These are phyloP conservation scores for Sebastes flavidus DNA, from an alignment of 2,797 vertebrate species.

Conservation along the genomic window DNA sequence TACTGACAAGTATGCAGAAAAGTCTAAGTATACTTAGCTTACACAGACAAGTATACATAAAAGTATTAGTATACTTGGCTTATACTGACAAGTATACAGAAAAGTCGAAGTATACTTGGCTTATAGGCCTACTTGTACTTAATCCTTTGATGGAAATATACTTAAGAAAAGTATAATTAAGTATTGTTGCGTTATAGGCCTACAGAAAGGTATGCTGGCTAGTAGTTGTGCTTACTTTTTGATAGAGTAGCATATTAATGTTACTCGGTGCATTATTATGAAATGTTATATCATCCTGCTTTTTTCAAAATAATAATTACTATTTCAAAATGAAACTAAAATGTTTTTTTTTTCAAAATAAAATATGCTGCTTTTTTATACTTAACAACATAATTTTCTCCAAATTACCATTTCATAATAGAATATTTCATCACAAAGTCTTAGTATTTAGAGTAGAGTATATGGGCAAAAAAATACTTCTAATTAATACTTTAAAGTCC, in stretches of 20 bases:
- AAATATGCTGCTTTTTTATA: not conserved
- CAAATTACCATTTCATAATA: not conserved
- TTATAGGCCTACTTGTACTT: too few relatives aligned
- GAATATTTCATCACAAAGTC: not conserved
- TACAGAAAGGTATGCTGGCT: too few relatives aligned
- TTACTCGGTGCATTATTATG: not conserved
- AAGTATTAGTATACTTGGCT: too few relatives aligned
- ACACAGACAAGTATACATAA: too few relatives aligned
- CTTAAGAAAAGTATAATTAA: too few relatives aligned
- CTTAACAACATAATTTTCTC: not conserved
- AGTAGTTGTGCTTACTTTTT: too few relatives aligned
- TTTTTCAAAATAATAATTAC: not conserved
- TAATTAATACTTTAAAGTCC: not conserved
- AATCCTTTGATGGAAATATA: too few relatives aligned
- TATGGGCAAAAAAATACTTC: not conserved
- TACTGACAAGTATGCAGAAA: too few relatives aligned
- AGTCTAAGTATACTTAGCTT: too few relatives aligned
- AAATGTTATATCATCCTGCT: not conserved
- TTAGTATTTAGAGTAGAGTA: not conserved
- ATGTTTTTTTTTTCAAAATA: not conserved
- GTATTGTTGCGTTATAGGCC: too few relatives aligned
- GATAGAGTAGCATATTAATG: not conserved
- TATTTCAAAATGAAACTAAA: not conserved
- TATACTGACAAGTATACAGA: too few relatives aligned
- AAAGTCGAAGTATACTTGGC: too few relatives aligned